Evolutionary conservation across 2,113 vertebrate species (phyloP), one percentile per base, ranked within the genome.

Genomic region (Ailuropoda melanoleuca): DNA sequence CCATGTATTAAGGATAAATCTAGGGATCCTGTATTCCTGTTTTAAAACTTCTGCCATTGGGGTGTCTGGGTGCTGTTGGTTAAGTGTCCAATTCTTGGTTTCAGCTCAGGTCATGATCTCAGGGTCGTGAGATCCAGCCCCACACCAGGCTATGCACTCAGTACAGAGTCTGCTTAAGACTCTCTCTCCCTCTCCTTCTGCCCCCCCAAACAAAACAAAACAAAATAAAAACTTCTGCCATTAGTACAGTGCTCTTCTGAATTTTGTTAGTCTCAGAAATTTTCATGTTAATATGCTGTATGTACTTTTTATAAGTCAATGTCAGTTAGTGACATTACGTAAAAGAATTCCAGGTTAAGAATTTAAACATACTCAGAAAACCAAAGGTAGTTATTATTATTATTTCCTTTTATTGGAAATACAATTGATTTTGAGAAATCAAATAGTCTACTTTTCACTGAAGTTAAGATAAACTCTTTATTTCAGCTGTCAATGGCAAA

Each of bases 341-440:
- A 37, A 15, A 83, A 80, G 39, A 90, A 80, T 31, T 93, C 10
- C 60, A 87, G 74, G 4, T 83, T 53, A 88, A 80, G 58, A 43
- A 66, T 34, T 37, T 84, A 50, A 70, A 72, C 4, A 50, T 72
- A 56, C 23, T 15, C 55, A 29, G 39, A 39, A 83, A 91, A 81
- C 34, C 43, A 77, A 50, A 92, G n/a, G 11, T 56, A 19, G 14
- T 82, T 93, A 50, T 68, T 84, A 84, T 64, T 64, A 26, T 18
- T 64, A 53, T 85, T 43, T 43, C 19, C 46, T 93, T 60, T 81
- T 85, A 24, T 64, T 70, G 19, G 4, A 81, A 56, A 19, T 93
- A 53, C 7, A 88, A 23, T 46, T 92, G 72, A 86, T 77, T 94
- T 89, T 86, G 77, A 93, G 50, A 92, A 75, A 82, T 56, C n/a